A percentile compares a stretch with the other conserved stretches of the same genome.
These are phyloP conservation scores for Tubulanus polymorphus DNA, from an alignment of 2,888 invertebrate species.

Conservation along the genomic window DNA sequence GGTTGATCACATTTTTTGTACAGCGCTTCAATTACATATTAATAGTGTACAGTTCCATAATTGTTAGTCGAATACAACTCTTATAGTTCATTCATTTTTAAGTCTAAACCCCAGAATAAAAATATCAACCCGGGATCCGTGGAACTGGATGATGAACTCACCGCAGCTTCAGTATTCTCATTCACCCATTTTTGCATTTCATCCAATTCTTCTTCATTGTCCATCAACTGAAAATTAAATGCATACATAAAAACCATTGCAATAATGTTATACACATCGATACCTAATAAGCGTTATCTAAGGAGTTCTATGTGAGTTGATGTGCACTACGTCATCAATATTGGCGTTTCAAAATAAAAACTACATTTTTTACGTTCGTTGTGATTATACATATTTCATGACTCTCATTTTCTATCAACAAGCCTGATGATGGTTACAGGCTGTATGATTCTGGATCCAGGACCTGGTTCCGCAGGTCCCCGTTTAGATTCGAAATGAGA, in stretches of 20 bases:
- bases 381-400: too few species aligned
- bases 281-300: too few species aligned
- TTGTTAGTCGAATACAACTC: background rate
- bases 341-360: too few species aligned
- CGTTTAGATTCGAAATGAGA: too few species aligned
- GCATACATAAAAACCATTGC: background rate
- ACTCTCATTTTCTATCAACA: too few species aligned
- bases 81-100: background rate
- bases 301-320: too few species aligned
- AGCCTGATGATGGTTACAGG: too few species aligned
- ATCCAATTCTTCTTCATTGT: conserved; percentile 51
- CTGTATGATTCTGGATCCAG: too few species aligned
- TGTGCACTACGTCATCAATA: too few species aligned
- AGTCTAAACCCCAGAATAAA: background rate
- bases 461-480: too few species aligned
- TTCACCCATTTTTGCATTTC: conserved; percentile 55
- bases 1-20: background rate
- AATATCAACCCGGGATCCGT: background rate
- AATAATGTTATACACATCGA: background rate
- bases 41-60: background rate
- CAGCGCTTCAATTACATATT: background rate
- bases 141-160: too few species aligned
- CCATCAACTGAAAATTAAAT: conserved; percentile 31
- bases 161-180: conserved; percentile 18
- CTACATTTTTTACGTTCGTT: too few species aligned